A percentile compares a stretch with the other conserved stretches of the same genome.
phyloP scores from a whole-genome alignment of 1,140 invertebrate genomes.

The Papilio polytes region DNA sequence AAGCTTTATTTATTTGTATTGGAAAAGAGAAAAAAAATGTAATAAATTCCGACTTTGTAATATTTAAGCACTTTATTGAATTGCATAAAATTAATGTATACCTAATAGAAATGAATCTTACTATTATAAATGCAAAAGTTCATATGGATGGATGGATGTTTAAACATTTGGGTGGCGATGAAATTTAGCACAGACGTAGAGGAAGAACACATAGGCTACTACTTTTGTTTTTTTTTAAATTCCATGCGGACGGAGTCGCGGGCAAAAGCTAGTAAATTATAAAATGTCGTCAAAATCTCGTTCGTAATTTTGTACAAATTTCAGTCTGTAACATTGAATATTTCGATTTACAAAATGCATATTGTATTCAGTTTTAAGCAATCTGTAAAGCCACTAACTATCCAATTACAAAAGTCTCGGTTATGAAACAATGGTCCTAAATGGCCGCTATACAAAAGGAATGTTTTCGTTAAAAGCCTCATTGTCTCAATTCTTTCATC shows the following conservation, averaged over 20 bases:
- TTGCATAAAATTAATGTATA: not conserved
- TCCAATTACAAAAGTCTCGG: constrained; percentile 23
- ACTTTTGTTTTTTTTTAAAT: no score
- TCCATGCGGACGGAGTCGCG: no score
- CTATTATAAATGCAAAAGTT: not conserved
- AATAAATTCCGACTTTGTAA: not conserved
- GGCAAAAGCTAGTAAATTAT: no score
- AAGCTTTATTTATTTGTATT: constrained; percentile 5
- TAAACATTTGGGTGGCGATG: no score
- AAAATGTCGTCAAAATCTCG: not conserved
- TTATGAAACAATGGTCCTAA: constrained; percentile 24
- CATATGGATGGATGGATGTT: no score
- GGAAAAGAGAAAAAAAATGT: not conserved
- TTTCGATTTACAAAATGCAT: not conserved
- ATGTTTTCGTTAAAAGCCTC: constrained; percentile 23
- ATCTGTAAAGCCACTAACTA: constrained; percentile 20
- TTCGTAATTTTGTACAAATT: not conserved
- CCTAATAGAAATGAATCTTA: no score
- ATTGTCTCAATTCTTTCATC: constrained; percentile 14
- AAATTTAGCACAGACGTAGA: no score
- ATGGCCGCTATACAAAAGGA: constrained; percentile 19
- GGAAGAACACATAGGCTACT: no score
- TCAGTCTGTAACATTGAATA: not conserved
- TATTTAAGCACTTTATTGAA: not conserved
- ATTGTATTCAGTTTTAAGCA: constrained; percentile 20